phyloP scores from a whole-genome alignment of 2,113 vertebrate species.

The Charadrius vociferus region DNA sequence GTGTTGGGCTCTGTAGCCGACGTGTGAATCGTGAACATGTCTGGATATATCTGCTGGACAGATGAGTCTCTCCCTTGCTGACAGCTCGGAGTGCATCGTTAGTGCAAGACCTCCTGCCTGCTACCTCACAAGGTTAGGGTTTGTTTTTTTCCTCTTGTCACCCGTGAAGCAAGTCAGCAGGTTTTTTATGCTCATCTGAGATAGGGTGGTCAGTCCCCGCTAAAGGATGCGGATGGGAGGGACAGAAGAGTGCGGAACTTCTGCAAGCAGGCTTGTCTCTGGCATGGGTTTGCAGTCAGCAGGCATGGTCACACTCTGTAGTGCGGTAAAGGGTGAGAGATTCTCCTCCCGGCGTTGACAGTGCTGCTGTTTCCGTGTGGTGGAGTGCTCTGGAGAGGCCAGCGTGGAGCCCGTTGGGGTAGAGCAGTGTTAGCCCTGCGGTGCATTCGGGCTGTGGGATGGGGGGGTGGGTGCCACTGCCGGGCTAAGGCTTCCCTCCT shows the following conservation, averaged over 20 bases:
- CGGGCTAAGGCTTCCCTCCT: not conserved
- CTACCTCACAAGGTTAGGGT: not conserved
- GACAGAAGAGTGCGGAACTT: not conserved
- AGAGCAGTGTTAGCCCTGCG: not conserved
- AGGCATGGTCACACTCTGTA: not conserved
- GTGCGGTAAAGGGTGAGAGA: not conserved
- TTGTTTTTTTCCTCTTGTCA: not conserved
- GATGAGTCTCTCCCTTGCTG: not conserved
- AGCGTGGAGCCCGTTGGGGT: not conserved
- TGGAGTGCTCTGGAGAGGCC: not conserved
- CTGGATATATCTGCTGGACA: not conserved
- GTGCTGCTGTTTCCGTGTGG: not conserved
- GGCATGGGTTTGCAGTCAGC: not conserved
- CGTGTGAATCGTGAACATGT: rapidly evolving
- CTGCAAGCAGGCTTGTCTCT: not conserved
- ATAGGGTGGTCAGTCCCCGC: not conserved
- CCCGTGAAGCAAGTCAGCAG: not conserved
- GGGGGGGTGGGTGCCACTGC: not conserved
- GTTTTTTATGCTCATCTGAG: not conserved
- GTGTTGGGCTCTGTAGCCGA: not conserved
- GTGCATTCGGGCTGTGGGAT: too few relatives aligned
- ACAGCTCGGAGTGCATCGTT: not conserved
- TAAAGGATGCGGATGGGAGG: not conserved
- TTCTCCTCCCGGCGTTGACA: rapidly evolving
- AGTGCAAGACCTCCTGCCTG: not conserved